Evolutionary conservation across 2,888 invertebrate genomes (phyloP).

Genomic region (Diloba caeruleocephala): DNA sequence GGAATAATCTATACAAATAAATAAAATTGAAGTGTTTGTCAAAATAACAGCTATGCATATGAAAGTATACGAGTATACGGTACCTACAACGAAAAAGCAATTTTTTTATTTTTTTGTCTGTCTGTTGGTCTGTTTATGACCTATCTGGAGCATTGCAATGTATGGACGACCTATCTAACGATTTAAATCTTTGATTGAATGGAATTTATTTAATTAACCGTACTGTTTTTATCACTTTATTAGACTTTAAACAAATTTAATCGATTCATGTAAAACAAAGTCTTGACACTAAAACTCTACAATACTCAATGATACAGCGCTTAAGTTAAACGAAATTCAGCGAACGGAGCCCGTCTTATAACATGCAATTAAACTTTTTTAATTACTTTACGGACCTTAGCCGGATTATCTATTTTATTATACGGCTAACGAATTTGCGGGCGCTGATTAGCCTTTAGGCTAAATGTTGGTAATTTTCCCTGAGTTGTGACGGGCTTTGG

Average conservation of each 20-base stretch:
- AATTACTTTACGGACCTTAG: conserved; percentile 70
- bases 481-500: conserved; percentile 20
- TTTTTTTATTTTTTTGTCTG: too few species aligned
- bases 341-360: conserved; percentile 53
- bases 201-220: too few species aligned
- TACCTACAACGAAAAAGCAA: too few species aligned
- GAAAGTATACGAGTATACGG: too few species aligned
- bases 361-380: conserved; percentile 78
- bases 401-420: conserved; percentile 64
- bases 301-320: conserved; percentile 60
- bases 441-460: conserved; percentile 44
- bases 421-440: conserved; percentile 47
- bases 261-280: conserved; percentile 5
- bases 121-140: too few species aligned
- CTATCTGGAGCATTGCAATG: too few species aligned
- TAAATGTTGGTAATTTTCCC: conserved; percentile 37
- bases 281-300: background rate
- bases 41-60: too few species aligned
- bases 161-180: too few species aligned
- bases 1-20: too few species aligned
- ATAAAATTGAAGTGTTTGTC: too few species aligned
- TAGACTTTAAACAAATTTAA: background rate
- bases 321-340: conserved; percentile 67
- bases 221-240: too few species aligned
- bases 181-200: too few species aligned